These are phyloP conservation scores for Tridacna gigas DNA, from an alignment of 2,888 invertebrate species.

Conservation along the genomic window DNA sequence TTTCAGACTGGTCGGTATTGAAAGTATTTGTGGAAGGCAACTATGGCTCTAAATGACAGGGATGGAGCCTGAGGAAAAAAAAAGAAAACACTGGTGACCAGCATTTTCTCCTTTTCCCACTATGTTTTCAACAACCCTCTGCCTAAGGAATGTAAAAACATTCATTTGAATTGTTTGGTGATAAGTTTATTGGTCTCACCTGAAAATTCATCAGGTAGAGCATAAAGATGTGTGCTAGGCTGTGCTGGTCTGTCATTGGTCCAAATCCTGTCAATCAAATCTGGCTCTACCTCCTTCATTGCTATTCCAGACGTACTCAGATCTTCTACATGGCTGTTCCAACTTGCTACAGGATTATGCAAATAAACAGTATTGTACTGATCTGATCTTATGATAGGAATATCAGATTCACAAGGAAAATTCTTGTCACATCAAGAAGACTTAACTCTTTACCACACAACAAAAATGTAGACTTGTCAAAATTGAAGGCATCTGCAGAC, in stretches of 20 bases:
- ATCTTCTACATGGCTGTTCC: conserved; percentile 61
- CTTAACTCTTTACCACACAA: too few relatives aligned
- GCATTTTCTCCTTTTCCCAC: neutral
- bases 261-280: conserved; percentile 93
- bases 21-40: too few relatives aligned
- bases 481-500: too few relatives aligned
- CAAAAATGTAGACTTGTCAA: too few relatives aligned
- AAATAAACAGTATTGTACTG: neutral
- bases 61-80: neutral
- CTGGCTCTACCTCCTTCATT: conserved; percentile 80
- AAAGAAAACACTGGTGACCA: neutral
- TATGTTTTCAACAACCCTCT: neutral
- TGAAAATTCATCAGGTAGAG: conserved; percentile 84
- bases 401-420: too few relatives aligned
- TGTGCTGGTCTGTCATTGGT: conserved; percentile 86
- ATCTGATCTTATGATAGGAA: neutral
- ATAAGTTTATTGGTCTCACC: neutral
- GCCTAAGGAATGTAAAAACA: too few relatives aligned
- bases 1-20: too few relatives aligned
- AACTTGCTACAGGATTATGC: conserved; percentile 48
- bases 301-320: conserved; percentile 50
- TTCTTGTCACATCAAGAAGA: too few relatives aligned
- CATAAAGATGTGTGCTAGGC: conserved; percentile 87
- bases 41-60: too few relatives aligned
- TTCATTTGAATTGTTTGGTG: too few relatives aligned